Evolutionary conservation across 2,113 vertebrate genomes (phyloP), one percentile per base, ranked within the genome.

Genomic region (Embiotoca jacksoni): DNA sequence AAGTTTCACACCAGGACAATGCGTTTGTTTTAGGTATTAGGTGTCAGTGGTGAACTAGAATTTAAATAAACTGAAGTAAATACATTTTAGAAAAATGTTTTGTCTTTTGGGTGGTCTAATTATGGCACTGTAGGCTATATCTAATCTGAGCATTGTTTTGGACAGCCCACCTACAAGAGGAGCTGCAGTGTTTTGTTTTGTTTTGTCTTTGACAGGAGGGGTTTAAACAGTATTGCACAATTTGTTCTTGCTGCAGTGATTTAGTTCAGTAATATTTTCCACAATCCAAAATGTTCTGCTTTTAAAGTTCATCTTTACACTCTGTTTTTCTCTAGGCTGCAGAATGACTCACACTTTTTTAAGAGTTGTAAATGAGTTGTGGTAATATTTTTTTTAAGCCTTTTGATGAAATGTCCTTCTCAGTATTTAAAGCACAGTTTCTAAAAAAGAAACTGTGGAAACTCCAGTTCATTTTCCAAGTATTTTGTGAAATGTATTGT

Each of bases 111-210:
- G 23, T 23, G 23, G 23, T 23, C 23, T 1, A 23, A 23, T 23
- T 23, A 23, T 23, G 23, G 23, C 23, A 23, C 23, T 23, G 23
- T 23, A 23, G 23, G 23, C 23, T 23, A 23, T 23, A 23, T 23
- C 23, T 23, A 23, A 77, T 68, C 23, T 52, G 36, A 36, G 37
- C 31, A 37, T 44, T 5, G 3, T 52, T 2, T 14, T 35, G 7
- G 11, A 39, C n/a, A 39, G 55, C 67, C 83, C 74, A 82, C 78
- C 77, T 68, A 53, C 9, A 56, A 64, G 15, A 59, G 50, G 52
- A 36, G 35, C 44, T 66, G 50, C 49, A 70, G 65, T 72, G 56
- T 31, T 16, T 79, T 61, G 23, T 31, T 16, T 79, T 61, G 23
- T 70, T 63, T 62, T 23, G 5, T 2, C 14, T 65, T 54, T 80